These are phyloP conservation scores for Phylloscopus collybita DNA, from an alignment of 2,797 vertebrate genomes.

Conservation along the genomic window DNA sequence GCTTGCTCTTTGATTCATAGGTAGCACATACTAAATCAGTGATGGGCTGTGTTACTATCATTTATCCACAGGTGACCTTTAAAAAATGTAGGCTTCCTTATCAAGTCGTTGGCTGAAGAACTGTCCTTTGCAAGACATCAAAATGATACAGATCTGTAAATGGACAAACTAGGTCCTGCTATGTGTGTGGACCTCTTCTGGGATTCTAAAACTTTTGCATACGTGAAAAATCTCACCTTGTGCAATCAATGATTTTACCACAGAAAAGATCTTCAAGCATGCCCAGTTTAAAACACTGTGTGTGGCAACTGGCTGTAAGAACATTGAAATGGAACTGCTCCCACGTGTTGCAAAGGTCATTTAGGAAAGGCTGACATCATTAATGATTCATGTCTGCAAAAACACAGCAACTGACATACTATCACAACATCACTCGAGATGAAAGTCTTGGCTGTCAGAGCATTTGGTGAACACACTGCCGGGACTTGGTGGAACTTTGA, in stretches of 20 bases:
- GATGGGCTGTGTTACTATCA: neutral
- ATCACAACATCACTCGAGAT: constrained; percentile 43
- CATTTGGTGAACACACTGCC: neutral
- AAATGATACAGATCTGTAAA: neutral
- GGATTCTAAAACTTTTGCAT: neutral
- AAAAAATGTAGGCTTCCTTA: neutral
- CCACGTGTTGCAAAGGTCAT: constrained; percentile 16
- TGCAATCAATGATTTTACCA: neutral
- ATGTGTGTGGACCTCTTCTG: neutral
- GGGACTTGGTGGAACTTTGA: neutral
- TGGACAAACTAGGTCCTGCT: neutral
- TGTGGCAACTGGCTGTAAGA: neutral
- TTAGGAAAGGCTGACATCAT: constrained; percentile 65
- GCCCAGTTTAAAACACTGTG: neutral
- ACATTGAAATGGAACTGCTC: constrained; percentile 23
- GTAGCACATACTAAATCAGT: neutral
- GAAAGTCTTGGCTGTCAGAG: constrained; percentile 36
- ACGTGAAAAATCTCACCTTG: neutral
- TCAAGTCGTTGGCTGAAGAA: neutral
- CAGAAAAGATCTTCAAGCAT: neutral
- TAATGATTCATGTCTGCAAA: constrained; percentile 68
- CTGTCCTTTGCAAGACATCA: neutral
- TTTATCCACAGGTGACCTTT: neutral
- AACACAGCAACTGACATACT: constrained; percentile 16
- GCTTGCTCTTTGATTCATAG: neutral